These are phyloP conservation scores for Micronycteris hirsuta DNA, from an alignment of 2,113 vertebrate genomes.

Conservation along the genomic window DNA sequence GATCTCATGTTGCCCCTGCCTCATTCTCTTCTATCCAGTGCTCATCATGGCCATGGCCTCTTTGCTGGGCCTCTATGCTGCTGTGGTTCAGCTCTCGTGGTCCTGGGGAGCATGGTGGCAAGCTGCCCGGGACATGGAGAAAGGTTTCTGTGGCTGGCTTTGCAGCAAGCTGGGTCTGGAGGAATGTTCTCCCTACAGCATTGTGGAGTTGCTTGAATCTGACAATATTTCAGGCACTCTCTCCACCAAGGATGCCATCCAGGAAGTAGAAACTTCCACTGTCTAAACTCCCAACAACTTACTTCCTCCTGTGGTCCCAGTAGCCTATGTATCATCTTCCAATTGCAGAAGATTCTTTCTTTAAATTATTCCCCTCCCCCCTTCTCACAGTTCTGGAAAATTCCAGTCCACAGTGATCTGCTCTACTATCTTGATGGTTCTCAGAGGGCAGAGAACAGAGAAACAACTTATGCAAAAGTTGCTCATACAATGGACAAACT, in stretches of 20 bases:
- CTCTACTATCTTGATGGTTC: background rate
- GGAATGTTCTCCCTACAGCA: slow-evolving; percentile 97
- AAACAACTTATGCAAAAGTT: background rate
- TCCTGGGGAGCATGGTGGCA: slow-evolving; percentile 95
- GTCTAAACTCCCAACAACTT: slow-evolving; percentile 78
- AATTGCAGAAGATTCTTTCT: background rate
- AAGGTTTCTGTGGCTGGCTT: slow-evolving; percentile 98
- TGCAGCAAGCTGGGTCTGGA: slow-evolving; percentile 96
- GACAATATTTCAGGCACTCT: slow-evolving; percentile 91
- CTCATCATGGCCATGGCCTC: slow-evolving; percentile 94
- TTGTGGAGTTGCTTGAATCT: slow-evolving; percentile 95
- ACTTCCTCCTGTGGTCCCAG: background rate
- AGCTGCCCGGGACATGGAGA: slow-evolving; percentile 94
- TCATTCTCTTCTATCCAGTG: slow-evolving; percentile 96
- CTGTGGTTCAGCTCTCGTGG: slow-evolving; percentile 95
- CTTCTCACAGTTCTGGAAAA: background rate
- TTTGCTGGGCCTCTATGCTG: slow-evolving; percentile 91
- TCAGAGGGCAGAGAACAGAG: background rate
- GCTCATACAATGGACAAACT: background rate
- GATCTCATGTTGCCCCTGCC: slow-evolving; percentile 94
- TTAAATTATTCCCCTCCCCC: background rate
- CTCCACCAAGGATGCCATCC: slow-evolving; percentile 86
- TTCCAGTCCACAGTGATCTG: background rate
- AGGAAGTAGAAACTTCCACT: slow-evolving; percentile 90
- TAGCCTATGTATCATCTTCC: background rate